Conservation (phyloP, 1,140 invertebrate genomes). For the Hermetia illucens region DNA sequence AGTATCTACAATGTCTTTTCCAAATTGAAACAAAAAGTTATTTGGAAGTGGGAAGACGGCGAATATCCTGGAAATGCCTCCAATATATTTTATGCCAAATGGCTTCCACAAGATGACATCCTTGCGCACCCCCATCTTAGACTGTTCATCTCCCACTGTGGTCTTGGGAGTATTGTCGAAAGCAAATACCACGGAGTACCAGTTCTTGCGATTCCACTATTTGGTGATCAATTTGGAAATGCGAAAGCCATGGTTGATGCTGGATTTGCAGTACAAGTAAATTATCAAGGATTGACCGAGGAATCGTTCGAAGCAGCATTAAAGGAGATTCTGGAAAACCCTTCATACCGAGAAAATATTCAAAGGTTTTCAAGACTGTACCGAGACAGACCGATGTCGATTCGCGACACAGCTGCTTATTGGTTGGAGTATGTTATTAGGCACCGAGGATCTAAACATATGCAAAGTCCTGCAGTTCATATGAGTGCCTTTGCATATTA, state of each 20-base stretch:
- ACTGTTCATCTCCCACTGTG: conserved; percentile 41
- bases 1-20: conserved; percentile 31
- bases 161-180: conserved; percentile 34
- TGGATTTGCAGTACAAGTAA: neutral
- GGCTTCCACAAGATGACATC: conserved; percentile 35
- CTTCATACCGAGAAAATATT: conserved; percentile 8
- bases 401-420: conserved; percentile 1
- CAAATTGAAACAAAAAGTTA: conserved; percentile 30
- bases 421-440: conserved; percentile 11
- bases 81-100: conserved; percentile 37
- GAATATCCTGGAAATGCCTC: conserved; percentile 21
- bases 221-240: conserved; percentile 34
- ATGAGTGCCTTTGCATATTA: too few species aligned
- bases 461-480: conserved; percentile 13
- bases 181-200: conserved; percentile 22
- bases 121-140: conserved; percentile 27
- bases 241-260: conserved; percentile 16
- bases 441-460: conserved; percentile 21
- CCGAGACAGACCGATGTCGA: conserved; percentile 3
- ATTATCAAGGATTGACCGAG: conserved; percentile 10
- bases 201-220: conserved; percentile 24
- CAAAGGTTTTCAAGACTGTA: conserved; percentile 1
- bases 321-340: conserved; percentile 17
- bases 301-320: conserved; percentile 17
- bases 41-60: conserved; percentile 38